A percentile compares a stretch with the other conserved stretches of the same genome.
Evolutionary conservation across 2,888 invertebrate genomes (phyloP).

Genomic region (Xylota segnis): DNA sequence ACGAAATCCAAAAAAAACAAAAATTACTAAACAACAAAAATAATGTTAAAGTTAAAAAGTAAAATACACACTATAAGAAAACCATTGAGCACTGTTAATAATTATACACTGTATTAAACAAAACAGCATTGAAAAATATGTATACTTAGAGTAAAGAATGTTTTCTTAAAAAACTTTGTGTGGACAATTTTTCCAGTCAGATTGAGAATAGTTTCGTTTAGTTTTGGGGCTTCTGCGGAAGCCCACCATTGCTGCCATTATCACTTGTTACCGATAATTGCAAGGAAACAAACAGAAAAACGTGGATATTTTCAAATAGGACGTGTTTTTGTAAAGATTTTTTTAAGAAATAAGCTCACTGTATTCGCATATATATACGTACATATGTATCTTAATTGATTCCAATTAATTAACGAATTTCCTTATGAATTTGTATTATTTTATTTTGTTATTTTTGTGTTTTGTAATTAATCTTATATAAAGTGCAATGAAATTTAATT

Average conservation of each 20-base stretch:
- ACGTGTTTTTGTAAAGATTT: background rate
- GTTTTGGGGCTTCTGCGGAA: slow-evolving; percentile 14
- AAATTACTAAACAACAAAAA: background rate
- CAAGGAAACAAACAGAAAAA: slow-evolving; percentile 23
- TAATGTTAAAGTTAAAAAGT: slow-evolving; percentile 34
- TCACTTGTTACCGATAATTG: slow-evolving; percentile 58
- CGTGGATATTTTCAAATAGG: background rate
- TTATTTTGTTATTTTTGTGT: slow-evolving; percentile 10
- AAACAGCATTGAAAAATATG: slow-evolving; percentile 7
- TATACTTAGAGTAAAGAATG: background rate
- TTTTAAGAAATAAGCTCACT: slow-evolving; percentile 7
- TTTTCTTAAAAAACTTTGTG: slow-evolving; percentile 4
- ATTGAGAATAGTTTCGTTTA: slow-evolving; percentile 13
- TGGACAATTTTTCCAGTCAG: slow-evolving; percentile 6
- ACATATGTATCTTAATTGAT: slow-evolving; percentile 6
- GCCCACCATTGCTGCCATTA: slow-evolving; percentile 51
- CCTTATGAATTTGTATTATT: slow-evolving; percentile 8
- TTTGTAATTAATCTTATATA: slow-evolving; percentile 50
- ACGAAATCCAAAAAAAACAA: slow-evolving; percentile 32
- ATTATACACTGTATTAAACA: slow-evolving; percentile 43
- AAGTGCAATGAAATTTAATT: slow-evolving; percentile 72
- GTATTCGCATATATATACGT: background rate
- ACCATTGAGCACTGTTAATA: slow-evolving; percentile 61
- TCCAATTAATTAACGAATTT: slow-evolving; percentile 26
- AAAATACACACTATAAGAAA: slow-evolving; percentile 14